A percentile compares a stretch with the other conserved stretches of the same genome.
phyloP scores from a whole-genome alignment of 2,888 invertebrate genomes.

The Brachyptera putata region DNA sequence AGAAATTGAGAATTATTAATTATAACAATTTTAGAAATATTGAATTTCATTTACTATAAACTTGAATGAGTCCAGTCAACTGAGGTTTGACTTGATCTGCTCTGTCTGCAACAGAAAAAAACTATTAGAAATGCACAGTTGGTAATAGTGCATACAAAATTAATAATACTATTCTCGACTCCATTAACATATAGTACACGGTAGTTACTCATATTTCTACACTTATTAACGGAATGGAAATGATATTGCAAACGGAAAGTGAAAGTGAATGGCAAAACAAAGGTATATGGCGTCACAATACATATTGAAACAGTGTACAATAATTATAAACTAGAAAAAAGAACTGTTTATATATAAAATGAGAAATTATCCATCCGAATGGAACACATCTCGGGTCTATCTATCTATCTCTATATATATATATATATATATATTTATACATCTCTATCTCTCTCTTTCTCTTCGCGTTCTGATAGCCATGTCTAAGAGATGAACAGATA shows the following conservation, averaged over 20 bases:
- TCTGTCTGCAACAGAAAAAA: too few species aligned
- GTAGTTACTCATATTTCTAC: too few species aligned
- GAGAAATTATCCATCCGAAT: slow-evolving; percentile 1
- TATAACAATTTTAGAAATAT: too few species aligned
- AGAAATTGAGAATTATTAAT: too few species aligned
- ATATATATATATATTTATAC: background rate
- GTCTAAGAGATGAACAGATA: too few species aligned
- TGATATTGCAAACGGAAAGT: background rate
- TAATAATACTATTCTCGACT: too few species aligned
- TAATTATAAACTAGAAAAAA: background rate
- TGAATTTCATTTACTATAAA: too few species aligned
- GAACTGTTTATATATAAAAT: background rate
- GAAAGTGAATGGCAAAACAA: background rate
- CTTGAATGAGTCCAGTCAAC: too few species aligned
- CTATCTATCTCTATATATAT: background rate
- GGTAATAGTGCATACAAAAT: too few species aligned
- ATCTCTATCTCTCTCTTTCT: background rate
- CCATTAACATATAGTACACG: too few species aligned
- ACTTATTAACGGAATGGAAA: slow-evolving; percentile 8
- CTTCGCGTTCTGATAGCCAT: background rate
- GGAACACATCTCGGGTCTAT: background rate
- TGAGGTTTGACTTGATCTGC: too few species aligned
- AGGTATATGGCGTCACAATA: background rate
- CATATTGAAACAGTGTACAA: background rate
- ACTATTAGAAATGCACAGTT: too few species aligned